Base-by-base conservation (phyloP, 2,797 vertebrate species). In the Sebastiscus albofasciatus region DNA sequence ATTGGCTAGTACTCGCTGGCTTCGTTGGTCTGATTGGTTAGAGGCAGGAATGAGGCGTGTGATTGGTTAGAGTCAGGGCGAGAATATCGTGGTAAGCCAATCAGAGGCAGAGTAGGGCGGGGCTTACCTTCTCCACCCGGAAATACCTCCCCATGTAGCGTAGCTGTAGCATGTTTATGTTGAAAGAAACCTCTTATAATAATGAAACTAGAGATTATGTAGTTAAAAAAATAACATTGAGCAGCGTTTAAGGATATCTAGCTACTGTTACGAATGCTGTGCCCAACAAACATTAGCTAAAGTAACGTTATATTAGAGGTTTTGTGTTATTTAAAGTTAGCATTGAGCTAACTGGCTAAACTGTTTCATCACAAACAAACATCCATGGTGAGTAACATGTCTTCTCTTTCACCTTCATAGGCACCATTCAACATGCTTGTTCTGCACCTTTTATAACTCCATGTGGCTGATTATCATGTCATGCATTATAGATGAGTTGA, bases 351-450 rank as follows among this genome's bases (percentile, higher is more conserved):
- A 33, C 54, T 36, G 10, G 31, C 31, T 58, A 12, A 66, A 14
- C 16, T 46, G 36, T 42, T 75, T 29, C 49, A 12, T 62, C 16
- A 22, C 5, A 8, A 22, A 8, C 46, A 10, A 22, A 4, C 6
- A 46, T 2, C 18, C 33, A 29, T 6, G 72, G 82, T 83, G 1
- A 76, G 72, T 72, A 1, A 22, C 1, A 6, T 49, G 5, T 16
- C 49, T 34, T 14, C 2, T 27, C 33, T 46, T 2, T 46, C 9
- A 68, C n/a, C 6, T 16, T 5, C 18, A 27, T 2, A 4, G 0
- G 2, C 4, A 0, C 0, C 4, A 16, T 24, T 20, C 9, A n/a
- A 16, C 31, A 42, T 42, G 13, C 14, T 14, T 14, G 1, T 16
- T 42, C 14, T 46, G 39, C 39, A 46, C 0, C 14, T 46, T 46